These are phyloP conservation scores for Lynx canadensis DNA, from an alignment of 2,113 vertebrate species.

Conservation along the genomic window DNA sequence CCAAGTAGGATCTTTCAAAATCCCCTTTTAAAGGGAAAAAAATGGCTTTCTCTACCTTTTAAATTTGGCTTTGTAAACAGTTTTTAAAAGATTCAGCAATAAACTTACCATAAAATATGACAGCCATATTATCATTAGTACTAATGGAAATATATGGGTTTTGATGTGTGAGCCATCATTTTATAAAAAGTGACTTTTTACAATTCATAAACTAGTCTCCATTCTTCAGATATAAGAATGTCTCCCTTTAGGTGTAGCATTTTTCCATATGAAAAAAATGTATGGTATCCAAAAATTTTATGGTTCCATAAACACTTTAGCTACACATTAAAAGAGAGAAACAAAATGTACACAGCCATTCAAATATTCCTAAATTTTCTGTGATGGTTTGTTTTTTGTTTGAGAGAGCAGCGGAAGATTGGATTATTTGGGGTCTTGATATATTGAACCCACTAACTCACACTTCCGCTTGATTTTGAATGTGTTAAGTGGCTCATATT, in stretches of 20 bases:
- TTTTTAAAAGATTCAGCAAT: constrained; percentile 42
- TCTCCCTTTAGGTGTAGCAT: neutral
- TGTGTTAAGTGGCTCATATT: neutral
- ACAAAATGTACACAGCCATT: neutral
- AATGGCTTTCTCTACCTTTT: neutral
- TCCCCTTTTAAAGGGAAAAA: neutral
- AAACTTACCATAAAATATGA: constrained; percentile 28
- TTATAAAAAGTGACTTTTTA: neutral
- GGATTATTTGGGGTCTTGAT: neutral
- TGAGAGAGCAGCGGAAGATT: neutral
- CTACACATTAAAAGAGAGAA: neutral
- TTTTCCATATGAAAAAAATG: constrained; percentile 18
- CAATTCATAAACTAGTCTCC: constrained; percentile 18
- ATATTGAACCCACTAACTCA: neutral
- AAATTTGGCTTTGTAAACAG: neutral
- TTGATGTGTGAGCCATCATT: neutral
- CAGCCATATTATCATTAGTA: neutral
- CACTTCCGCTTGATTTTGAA: constrained; percentile 4
- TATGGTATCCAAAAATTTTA: neutral
- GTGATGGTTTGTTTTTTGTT: neutral
- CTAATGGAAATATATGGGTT: neutral
- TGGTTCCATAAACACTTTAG: neutral
- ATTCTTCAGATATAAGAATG: neutral
- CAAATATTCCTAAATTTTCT: neutral
- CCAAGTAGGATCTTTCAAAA: constrained; percentile 39